These are phyloP conservation scores for Zygothrica quintamaculata DNA, from an alignment of 2,888 invertebrate species.

Conservation along the genomic window DNA sequence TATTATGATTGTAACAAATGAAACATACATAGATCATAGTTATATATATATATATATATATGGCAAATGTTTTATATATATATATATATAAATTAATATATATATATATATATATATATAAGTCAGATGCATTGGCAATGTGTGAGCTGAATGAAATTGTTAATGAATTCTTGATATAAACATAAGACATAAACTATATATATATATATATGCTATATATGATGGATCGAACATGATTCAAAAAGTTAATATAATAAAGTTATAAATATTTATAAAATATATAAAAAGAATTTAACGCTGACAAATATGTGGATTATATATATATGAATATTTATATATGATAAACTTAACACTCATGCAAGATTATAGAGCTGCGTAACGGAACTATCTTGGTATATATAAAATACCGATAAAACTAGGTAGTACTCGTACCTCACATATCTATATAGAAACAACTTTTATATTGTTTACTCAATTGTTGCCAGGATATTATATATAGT, in stretches of 20 bases:
- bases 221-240: conserved; percentile 28
- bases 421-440: too few relatives aligned
- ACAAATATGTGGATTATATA: conserved; percentile 48
- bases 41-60: conserved; percentile 28
- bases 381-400: too few relatives aligned
- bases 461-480: too few relatives aligned
- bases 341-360: conserved; percentile 66
- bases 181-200: conserved; percentile 5
- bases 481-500: too few relatives aligned
- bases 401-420: too few relatives aligned
- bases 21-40: conserved; percentile 43
- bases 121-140: conserved; percentile 40
- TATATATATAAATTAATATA: too few relatives aligned
- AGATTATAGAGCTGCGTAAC: conserved; percentile 1
- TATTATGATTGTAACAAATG: conserved; percentile 53
- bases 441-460: too few relatives aligned
- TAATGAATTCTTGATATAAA: conserved; percentile 28
- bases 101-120: conserved; percentile 35
- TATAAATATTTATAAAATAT: conserved; percentile 73
- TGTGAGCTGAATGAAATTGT: conserved; percentile 36
- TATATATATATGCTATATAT: conserved; percentile 24
- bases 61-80: conserved; percentile 49
- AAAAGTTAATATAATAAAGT: too few relatives aligned
- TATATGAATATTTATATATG: conserved; percentile 31
- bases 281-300: conserved; percentile 53